These are phyloP conservation scores for Mesembrinibis cayennensis DNA, from an alignment of 2,113 vertebrate species.

Conservation along the genomic window DNA sequence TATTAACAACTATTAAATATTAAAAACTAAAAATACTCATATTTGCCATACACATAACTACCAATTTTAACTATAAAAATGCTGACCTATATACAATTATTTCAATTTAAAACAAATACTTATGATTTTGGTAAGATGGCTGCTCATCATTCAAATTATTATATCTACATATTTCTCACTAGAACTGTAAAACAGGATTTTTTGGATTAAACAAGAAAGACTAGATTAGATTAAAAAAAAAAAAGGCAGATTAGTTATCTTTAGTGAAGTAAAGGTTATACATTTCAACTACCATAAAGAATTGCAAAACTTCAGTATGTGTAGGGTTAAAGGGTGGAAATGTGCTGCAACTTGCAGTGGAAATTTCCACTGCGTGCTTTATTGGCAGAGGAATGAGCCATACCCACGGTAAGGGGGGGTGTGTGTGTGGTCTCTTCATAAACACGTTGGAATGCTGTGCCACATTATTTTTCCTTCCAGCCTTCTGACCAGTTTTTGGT, in stretches of 20 bases:
- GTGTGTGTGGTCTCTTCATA: slow-evolving; percentile 29
- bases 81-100: neutral
- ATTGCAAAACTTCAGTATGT: slow-evolving; percentile 42
- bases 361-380: slow-evolving; percentile 73
- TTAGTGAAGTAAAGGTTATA: slow-evolving; percentile 40
- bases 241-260: slow-evolving; percentile 9
- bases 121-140: neutral
- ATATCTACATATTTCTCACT: neutral
- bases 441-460: slow-evolving; percentile 49
- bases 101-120: neutral
- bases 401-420: neutral
- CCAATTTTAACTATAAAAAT: neutral
- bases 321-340: slow-evolving; percentile 63
- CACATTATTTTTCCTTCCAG: slow-evolving; percentile 12
- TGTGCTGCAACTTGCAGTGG: slow-evolving; percentile 58
- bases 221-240: neutral
- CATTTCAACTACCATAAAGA: slow-evolving; percentile 43
- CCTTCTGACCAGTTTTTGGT: neutral
- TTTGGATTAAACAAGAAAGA: neutral
- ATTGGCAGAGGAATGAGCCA: slow-evolving; percentile 47
- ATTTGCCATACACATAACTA: neutral
- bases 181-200: neutral
- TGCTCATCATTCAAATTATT: neutral
- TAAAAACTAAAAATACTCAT: neutral
- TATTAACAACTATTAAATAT: neutral